A percentile compares a stretch with the other conserved stretches of the same genome.
Evolutionary conservation across 2,113 vertebrate genomes (phyloP).

Genomic region (Siniperca knerii): DNA sequence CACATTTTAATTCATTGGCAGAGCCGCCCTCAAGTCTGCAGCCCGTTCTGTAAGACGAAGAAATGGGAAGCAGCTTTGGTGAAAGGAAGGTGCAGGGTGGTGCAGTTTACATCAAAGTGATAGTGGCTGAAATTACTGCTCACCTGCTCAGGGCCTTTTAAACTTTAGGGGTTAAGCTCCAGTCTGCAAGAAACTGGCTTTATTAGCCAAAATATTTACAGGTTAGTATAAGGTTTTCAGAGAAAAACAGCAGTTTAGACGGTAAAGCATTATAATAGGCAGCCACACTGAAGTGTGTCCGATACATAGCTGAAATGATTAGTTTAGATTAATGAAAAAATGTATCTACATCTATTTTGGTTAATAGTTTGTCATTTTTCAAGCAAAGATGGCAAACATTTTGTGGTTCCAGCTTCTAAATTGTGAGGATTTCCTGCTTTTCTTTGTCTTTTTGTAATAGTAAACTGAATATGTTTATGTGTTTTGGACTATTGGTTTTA

Average conservation of each 20-base stretch:
- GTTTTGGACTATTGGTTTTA: neutral
- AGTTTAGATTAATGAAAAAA: neutral
- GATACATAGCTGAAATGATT: neutral
- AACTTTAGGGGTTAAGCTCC: neutral
- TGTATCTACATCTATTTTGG: neutral
- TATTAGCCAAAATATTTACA: neutral
- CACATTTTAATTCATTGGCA: constrained; percentile 62
- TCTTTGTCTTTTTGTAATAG: neutral
- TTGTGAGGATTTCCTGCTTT: neutral
- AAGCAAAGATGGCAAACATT: neutral
- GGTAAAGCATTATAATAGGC: too few relatives aligned
- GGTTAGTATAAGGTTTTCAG: neutral
- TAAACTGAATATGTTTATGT: neutral
- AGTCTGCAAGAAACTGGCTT: neutral
- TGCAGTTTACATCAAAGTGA: neutral
- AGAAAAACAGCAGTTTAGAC: neutral
- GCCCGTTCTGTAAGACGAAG: neutral
- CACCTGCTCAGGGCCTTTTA: constrained; percentile 1
- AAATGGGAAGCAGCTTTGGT: neutral
- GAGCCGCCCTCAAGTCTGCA: neutral
- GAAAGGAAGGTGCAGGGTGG: neutral
- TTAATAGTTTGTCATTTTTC: neutral
- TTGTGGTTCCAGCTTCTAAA: neutral
- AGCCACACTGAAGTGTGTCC: neutral
- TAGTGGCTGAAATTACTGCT: neutral